Conservation (phyloP, 2,113 vertebrate species). For the Hippocampus comes region DNA sequence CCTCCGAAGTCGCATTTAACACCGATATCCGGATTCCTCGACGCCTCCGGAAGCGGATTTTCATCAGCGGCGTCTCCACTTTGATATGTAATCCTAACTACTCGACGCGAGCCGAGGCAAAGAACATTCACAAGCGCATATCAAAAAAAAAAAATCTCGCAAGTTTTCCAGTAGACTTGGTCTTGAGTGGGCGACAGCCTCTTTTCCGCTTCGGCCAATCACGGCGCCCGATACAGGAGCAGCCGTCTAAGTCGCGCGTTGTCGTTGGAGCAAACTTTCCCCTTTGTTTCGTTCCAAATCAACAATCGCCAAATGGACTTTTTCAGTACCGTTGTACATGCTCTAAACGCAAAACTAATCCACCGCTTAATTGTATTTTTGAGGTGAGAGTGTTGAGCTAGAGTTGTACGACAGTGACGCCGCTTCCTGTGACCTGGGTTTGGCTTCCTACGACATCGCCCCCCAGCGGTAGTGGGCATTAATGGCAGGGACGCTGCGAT, state of each 20-base stretch:
- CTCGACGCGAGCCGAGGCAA: background rate
- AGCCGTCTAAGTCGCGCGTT: accelerated
- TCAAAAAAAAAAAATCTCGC: background rate
- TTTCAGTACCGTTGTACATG: background rate
- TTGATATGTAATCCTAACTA: background rate
- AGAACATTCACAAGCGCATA: background rate
- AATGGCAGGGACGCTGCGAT: background rate
- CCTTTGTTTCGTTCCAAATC: conserved; percentile 13
- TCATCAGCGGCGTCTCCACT: background rate
- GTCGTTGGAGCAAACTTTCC: background rate
- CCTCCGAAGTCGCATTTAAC: background rate
- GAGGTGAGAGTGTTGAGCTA: background rate
- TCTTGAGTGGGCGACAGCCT: background rate
- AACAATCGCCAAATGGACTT: background rate
- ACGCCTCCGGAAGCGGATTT: background rate
- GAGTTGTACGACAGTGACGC: background rate
- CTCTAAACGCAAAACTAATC: background rate
- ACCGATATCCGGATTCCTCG: background rate
- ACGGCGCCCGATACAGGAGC: accelerated
- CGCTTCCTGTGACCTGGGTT: background rate
- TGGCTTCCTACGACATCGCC: background rate
- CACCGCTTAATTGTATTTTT: background rate
- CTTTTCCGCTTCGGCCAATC: conserved; percentile 25
- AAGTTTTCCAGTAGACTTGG: conserved; percentile 11
- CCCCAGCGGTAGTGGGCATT: background rate